phyloP scores from a whole-genome alignment of 1,140 invertebrate genomes.

The Oppia nitens region DNA sequence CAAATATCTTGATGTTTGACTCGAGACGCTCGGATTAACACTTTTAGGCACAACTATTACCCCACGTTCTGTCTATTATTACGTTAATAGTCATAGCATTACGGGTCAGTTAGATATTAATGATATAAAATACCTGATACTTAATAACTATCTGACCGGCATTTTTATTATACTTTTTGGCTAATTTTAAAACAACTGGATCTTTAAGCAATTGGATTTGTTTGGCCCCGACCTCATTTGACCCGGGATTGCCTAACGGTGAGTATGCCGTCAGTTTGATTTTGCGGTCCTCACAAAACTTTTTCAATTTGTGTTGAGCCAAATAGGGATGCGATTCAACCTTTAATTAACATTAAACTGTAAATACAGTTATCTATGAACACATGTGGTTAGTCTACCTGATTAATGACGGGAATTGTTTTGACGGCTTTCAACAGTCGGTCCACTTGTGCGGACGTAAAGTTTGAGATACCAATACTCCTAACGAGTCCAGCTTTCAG shows the following conservation, averaged over 20 bases:
- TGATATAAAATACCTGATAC: slow-evolving; percentile 8
- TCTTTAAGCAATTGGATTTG: slow-evolving; percentile 6
- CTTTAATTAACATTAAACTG: slow-evolving; percentile 1
- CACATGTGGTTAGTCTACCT: too few relatives aligned
- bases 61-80: slow-evolving; percentile 46
- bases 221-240: slow-evolving; percentile 6
- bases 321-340: slow-evolving; percentile 27
- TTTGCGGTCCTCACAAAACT: slow-evolving; percentile 24
- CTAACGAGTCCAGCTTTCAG: slow-evolving; percentile 26
- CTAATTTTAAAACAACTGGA: slow-evolving; percentile 1
- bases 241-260: slow-evolving; percentile 28
- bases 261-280: slow-evolving; percentile 29
- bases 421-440: slow-evolving; percentile 10
- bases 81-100: too few relatives aligned
- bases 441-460: slow-evolving; percentile 25
- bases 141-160: slow-evolving; percentile 12
- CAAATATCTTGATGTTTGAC: slow-evolving; percentile 48
- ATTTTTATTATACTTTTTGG: slow-evolving; percentile 11
- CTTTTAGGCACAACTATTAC: slow-evolving; percentile 58
- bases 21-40: slow-evolving; percentile 43
- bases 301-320: slow-evolving; percentile 22
- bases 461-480: slow-evolving; percentile 33
- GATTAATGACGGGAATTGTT: slow-evolving; percentile 16
- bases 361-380: neutral
- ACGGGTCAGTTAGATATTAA: too few relatives aligned